Conservation (phyloP, 2,888 invertebrate genomes). For the Chaitophorus viminalis region DNA sequence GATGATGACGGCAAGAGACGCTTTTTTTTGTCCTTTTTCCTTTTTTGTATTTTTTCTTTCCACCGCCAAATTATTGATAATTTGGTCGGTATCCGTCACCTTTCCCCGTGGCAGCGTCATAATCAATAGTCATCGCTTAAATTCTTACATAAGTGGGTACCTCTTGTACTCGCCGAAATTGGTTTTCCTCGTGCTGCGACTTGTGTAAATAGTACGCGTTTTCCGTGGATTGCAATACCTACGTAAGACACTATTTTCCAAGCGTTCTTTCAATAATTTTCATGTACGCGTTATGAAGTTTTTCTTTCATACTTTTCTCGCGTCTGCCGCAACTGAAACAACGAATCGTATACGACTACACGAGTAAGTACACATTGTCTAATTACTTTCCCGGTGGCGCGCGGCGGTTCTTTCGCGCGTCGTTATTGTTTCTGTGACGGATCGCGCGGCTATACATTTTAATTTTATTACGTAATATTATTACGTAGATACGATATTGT, state of each 20-base stretch:
- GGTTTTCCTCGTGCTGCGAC: not conserved
- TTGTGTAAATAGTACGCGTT: not conserved
- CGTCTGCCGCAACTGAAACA: not conserved
- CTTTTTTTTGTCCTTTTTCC: not conserved
- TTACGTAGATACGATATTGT: too few species aligned
- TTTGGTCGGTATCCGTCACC: not conserved
- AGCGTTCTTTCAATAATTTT: not conserved
- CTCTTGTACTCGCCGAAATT: not conserved
- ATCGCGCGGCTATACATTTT: too few species aligned
- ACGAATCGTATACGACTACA: not conserved
- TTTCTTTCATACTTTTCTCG: not conserved
- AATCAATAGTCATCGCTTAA: not conserved
- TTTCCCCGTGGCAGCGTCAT: not conserved
- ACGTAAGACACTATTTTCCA: not conserved
- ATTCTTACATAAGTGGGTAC: not conserved
- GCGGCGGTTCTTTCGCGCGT: not conserved
- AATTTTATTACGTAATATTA: too few species aligned
- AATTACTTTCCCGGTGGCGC: not conserved
- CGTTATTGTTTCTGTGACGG: too few species aligned
- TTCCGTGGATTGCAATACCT: too few species aligned
- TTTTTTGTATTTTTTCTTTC: too few species aligned
- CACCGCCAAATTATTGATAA: too few species aligned
- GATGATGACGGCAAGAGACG: constrained; percentile 7
- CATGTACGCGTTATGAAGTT: not conserved
- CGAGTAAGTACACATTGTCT: not conserved